Percentiles rank a stretch among this genome's conserved stretches.
phyloP scores from a whole-genome alignment of 2,888 invertebrate species.

The Portevinia maculata region DNA sequence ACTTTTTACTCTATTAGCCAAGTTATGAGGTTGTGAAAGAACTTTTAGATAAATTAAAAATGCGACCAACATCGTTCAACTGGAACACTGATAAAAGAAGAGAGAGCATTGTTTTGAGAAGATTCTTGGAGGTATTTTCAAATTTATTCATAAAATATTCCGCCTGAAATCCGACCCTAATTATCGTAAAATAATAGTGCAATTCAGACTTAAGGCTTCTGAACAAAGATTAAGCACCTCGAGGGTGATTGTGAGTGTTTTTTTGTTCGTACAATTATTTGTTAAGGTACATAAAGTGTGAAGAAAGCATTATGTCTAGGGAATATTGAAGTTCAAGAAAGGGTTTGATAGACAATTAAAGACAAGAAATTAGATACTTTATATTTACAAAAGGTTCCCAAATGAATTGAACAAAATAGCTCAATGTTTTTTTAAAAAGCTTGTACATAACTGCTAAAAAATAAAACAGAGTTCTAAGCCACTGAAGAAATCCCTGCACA shows the following conservation, averaged over 20 bases:
- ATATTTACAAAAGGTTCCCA: too few relatives aligned
- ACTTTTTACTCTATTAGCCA: constrained; percentile 20
- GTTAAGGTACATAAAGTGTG: too few relatives aligned
- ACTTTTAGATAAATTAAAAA: constrained; percentile 40
- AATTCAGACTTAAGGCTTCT: constrained; percentile 22
- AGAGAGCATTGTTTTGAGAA: not conserved
- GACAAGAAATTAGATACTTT: too few relatives aligned
- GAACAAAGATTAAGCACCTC: constrained; percentile 27
- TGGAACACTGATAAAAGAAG: constrained; percentile 1
- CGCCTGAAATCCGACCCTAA: constrained; percentile 34
- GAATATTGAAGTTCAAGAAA: too few relatives aligned
- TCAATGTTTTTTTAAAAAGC: too few relatives aligned
- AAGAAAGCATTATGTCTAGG: too few relatives aligned
- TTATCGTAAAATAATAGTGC: constrained; percentile 46
- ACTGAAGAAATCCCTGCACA: too few relatives aligned
- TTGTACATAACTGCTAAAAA: too few relatives aligned
- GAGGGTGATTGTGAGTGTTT: constrained; percentile 2
- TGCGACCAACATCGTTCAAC: constrained; percentile 11
- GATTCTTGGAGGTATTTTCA: not conserved
- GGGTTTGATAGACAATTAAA: too few relatives aligned
- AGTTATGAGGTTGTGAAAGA: constrained; percentile 25
- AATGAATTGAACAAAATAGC: too few relatives aligned
- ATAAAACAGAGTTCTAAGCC: too few relatives aligned
- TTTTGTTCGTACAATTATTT: constrained; percentile 15
- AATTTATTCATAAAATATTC: constrained; percentile 21